phyloP scores from a whole-genome alignment of 2,113 vertebrate genomes.

The Nerophis lumbriciformis region DNA sequence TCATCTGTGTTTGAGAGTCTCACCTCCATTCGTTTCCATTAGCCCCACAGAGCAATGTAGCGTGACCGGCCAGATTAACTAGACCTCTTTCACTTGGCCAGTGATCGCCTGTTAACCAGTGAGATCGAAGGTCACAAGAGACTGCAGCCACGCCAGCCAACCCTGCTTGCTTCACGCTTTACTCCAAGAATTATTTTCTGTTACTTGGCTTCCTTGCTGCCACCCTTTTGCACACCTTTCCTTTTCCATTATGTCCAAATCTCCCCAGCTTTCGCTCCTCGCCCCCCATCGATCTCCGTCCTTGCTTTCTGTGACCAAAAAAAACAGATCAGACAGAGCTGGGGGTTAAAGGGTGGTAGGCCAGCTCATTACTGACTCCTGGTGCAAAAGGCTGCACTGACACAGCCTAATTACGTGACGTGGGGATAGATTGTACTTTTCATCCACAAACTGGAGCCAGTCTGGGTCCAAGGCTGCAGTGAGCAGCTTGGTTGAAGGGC shows the following conservation, averaged over 20 bases:
- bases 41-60: constrained; percentile 22
- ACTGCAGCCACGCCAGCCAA: constrained; percentile 11
- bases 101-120: constrained; percentile 47
- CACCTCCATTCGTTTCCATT: constrained; percentile 32
- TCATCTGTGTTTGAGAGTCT: constrained; percentile 6
- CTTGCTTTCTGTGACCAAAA: constrained; percentile 31
- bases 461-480: constrained; percentile 41
- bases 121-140: constrained; percentile 50
- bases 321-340: constrained; percentile 28
- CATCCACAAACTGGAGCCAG: constrained; percentile 42
- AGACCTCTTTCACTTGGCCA: constrained; percentile 39
- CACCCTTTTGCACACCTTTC: constrained; percentile 7
- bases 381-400: constrained; percentile 46
- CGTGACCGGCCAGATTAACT: constrained; percentile 53
- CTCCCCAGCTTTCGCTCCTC: constrained; percentile 8
- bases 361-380: constrained; percentile 58
- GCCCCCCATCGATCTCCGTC: not conserved
- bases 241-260: constrained; percentile 26
- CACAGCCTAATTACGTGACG: constrained; percentile 66
- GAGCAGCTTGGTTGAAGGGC: constrained; percentile 51
- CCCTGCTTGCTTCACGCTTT: constrained; percentile 30
- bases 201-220: constrained; percentile 3
- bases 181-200: constrained; percentile 18
- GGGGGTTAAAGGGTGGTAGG: constrained; percentile 56
- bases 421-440: constrained; percentile 53